These are phyloP conservation scores for Buathra laborator DNA, from an alignment of 2,888 invertebrate genomes.

Conservation along the genomic window DNA sequence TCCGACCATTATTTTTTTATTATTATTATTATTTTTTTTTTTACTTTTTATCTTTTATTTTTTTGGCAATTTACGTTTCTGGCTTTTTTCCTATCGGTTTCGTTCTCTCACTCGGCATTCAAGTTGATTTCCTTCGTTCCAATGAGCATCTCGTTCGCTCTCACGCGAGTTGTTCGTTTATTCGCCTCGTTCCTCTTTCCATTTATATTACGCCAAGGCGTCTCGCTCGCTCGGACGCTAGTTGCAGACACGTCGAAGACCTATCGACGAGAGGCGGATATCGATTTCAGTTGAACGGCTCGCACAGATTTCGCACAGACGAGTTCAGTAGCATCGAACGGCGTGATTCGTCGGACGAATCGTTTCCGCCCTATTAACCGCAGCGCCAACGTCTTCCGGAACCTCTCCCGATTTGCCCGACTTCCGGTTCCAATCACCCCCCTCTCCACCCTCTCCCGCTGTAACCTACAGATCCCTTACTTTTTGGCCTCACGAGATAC, in stretches of 20 bases:
- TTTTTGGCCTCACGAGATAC: constrained; percentile 14
- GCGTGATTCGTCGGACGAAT: constrained; percentile 70
- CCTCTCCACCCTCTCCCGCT: background rate
- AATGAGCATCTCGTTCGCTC: constrained; percentile 1
- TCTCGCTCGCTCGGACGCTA: constrained; percentile 30
- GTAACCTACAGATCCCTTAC: constrained; percentile 25
- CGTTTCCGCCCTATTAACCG: constrained; percentile 72
- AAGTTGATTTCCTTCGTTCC: constrained; percentile 18
- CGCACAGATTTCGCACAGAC: constrained; percentile 36
- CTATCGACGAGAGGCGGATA: constrained; percentile 56
- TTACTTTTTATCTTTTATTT: constrained; percentile 18
- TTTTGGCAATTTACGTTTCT: constrained; percentile 63
- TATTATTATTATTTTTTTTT: constrained; percentile 38
- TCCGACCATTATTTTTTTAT: constrained; percentile 43
- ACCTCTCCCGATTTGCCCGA: constrained; percentile 57
- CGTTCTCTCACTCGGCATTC: constrained; percentile 19
- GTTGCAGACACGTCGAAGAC: constrained; percentile 57
- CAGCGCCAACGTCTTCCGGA: constrained; percentile 70
- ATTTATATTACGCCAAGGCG: constrained; percentile 55
- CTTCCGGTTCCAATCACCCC: constrained; percentile 71
- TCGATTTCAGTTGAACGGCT: constrained; percentile 59
- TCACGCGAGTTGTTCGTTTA: constrained; percentile 25
- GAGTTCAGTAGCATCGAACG: constrained; percentile 24
- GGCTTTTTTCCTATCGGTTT: constrained; percentile 31
- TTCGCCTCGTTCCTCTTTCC: constrained; percentile 33